These are phyloP conservation scores for human DNA, from an alignment of 2,113 vertebrate genomes.

Conservation along the genomic window DNA sequence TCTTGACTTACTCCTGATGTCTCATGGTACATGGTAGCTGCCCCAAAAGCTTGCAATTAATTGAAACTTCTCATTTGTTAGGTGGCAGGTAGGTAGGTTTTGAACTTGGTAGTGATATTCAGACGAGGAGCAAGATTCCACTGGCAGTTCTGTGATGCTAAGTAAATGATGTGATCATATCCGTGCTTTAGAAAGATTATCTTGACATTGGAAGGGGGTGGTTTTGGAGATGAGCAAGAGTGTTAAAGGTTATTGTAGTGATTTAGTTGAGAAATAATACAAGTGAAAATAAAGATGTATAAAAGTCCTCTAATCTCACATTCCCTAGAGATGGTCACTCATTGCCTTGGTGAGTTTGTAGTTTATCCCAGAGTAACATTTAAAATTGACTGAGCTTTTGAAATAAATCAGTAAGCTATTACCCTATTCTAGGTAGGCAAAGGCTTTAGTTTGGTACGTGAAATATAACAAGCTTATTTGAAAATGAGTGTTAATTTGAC, in stretches of 20 bases:
- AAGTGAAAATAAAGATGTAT: not conserved
- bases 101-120: fast-evolving
- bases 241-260: not conserved
- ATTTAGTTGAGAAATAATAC: fast-evolving
- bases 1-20: fast-evolving
- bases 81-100: not conserved
- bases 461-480: fast-evolving
- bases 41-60: fast-evolving
- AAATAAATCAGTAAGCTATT: fast-evolving
- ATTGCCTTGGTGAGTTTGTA: fast-evolving
- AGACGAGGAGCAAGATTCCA: not conserved
- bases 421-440: fast-evolving
- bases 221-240: not conserved
- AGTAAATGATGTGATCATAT: fast-evolving
- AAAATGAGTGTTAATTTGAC: fast-evolving
- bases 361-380: fast-evolving
- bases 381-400: fast-evolving
- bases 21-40: fast-evolving
- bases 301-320: fast-evolving
- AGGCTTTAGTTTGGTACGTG: fast-evolving
- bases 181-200: fast-evolving
- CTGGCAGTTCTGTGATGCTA: fast-evolving
- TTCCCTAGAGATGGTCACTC: not conserved
- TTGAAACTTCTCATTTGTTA: not conserved
- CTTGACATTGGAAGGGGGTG: too few relatives aligned